Conservation (phyloP, 1,140 invertebrate species). For the Lamellibrachia luymesi region DNA sequence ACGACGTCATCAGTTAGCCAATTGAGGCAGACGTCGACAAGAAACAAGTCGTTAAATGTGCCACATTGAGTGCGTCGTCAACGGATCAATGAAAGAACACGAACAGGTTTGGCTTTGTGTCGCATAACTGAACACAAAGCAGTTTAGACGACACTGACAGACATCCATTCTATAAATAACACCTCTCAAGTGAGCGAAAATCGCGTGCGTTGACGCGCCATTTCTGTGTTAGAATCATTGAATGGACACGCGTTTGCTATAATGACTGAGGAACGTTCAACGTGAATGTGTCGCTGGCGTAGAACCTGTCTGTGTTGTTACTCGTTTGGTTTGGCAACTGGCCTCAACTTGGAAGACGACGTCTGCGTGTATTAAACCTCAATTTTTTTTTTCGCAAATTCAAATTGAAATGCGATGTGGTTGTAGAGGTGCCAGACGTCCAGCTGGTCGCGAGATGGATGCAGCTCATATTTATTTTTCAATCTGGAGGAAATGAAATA, state of each 20-base stretch:
- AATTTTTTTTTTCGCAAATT: no score
- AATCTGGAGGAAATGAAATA: not conserved
- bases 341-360: not conserved
- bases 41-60: not conserved
- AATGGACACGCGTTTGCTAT: not conserved
- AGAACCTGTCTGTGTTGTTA: not conserved
- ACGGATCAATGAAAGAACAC: not conserved
- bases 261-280: not conserved
- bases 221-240: not conserved
- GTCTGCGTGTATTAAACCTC: not conserved
- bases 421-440: not conserved
- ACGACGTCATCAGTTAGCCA: not conserved
- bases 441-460: not conserved
- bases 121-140: no score
- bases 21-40: not conserved
- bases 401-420: not conserved
- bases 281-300: not conserved
- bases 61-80: not conserved
- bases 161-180: no score
- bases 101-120: no score
- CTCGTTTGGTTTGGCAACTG: not conserved
- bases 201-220: not conserved
- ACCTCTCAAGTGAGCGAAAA: no score
- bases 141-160: no score
- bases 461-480: not conserved